phyloP scores from a whole-genome alignment of 2,113 vertebrate species.

The western clawed frog (Xenopus tropicalis) region UCB_Xtro_10.0 CM004447.2:92695001-92695500 shows the following conservation, averaged over 20 bases:
- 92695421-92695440: neutral
- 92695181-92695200: neutral
- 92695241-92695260: neutral
- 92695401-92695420: neutral
- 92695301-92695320: neutral
- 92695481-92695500: too few relatives aligned
- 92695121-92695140: too few relatives aligned
- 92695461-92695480: neutral
- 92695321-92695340: slow-evolving; percentile 1
- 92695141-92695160: too few relatives aligned
- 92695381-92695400: neutral
- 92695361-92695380: neutral
- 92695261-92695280: neutral
- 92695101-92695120: too few relatives aligned
- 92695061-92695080: too few relatives aligned
- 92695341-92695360: neutral
- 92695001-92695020: too few relatives aligned
- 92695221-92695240: slow-evolving; percentile 1
- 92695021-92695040: too few relatives aligned
- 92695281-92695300: neutral
- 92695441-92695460: neutral
- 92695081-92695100: too few relatives aligned
- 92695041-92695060: too few relatives aligned
- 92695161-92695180: neutral
- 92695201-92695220: neutral